These are phyloP conservation scores for Amaurobius ferox DNA, from an alignment of 2,888 invertebrate genomes.

Conservation along the genomic window DNA sequence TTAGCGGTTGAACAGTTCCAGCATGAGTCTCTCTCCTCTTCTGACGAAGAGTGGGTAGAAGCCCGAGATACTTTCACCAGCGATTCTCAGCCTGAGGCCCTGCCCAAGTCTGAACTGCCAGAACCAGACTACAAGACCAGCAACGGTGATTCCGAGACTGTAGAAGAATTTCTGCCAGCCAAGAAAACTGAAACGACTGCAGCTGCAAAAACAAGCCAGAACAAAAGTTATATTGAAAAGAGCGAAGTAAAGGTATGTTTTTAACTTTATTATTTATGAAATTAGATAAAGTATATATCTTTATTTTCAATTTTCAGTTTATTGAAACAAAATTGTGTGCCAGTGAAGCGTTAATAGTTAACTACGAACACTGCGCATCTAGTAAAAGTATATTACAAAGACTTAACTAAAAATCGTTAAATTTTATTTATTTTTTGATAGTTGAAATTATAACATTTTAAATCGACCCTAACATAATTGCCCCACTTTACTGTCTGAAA, in stretches of 20 bases:
- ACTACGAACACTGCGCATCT: too few species aligned
- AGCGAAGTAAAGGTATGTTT: constrained; percentile 26
- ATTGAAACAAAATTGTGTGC: too few species aligned
- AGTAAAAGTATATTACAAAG: too few species aligned
- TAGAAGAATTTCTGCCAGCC: constrained; percentile 27
- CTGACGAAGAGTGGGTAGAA: constrained; percentile 70
- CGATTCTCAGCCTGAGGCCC: constrained; percentile 1
- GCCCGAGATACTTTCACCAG: constrained; percentile 53
- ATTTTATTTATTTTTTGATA: too few species aligned
- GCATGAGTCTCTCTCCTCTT: constrained; percentile 54
- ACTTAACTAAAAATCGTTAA: too few species aligned
- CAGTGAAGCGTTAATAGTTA: too few species aligned
- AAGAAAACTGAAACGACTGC: background rate
- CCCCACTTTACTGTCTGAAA: too few species aligned
- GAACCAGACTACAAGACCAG: background rate
- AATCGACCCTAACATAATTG: too few species aligned
- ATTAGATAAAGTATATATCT: too few species aligned
- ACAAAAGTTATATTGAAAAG: constrained; percentile 18
- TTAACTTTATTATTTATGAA: too few species aligned
- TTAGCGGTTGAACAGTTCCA: constrained; percentile 46
- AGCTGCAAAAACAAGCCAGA: background rate
- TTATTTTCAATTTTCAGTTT: too few species aligned
- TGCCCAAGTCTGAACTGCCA: background rate
- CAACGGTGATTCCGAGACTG: constrained; percentile 29
- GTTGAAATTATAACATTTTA: too few species aligned